Base-by-base conservation (phyloP, 2,113 vertebrate species). In the human region DNA sequence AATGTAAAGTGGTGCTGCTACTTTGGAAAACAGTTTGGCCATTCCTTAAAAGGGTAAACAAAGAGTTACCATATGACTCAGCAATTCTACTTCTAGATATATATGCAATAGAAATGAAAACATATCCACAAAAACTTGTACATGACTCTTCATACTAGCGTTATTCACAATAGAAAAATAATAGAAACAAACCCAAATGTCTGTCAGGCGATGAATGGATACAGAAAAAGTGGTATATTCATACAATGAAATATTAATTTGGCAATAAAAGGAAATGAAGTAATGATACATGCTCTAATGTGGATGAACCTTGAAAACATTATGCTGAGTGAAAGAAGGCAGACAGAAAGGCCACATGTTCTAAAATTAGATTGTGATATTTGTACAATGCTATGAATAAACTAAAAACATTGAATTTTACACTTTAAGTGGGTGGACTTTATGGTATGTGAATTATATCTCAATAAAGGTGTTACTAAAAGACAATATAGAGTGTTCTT, bases 41-140 rank as follows among this genome's bases (percentile, higher is more conserved):
- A 32, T 85, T 93, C 27, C 68, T 87, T 55, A 81, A 68, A 96
- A 92, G 94, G 81, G 43, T 95, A 81, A 96, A 76, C 23, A 25
- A 17, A 35, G 78, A 61, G n/a, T 90, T 95, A 64, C 45, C 5
- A n/a, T 66, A 55, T 48, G 45, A 90, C 48, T 16, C 11, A 55
- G 18, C 2, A 48, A 1, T 93, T 89, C 55, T 23, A 68, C 38
- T 64, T 32, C 10, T 50, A 61, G 18, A 14, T 55, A 10, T 66
- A 64, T 93, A 57, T 93, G 61, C 35, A 79, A n/a, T 38, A 64
- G 30, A 84, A 89, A 40, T 80, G 27, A 86, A 90, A 93, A 78
- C 23, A 57, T 14, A 80, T 76, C 27, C 25, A 76, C 25, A 83
- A 59, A 78, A 78, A 48, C 32, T 83, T 93, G 20, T n/a, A 10